Conservation (phyloP, 2,113 vertebrate genomes). For the Pagrus major region DNA sequence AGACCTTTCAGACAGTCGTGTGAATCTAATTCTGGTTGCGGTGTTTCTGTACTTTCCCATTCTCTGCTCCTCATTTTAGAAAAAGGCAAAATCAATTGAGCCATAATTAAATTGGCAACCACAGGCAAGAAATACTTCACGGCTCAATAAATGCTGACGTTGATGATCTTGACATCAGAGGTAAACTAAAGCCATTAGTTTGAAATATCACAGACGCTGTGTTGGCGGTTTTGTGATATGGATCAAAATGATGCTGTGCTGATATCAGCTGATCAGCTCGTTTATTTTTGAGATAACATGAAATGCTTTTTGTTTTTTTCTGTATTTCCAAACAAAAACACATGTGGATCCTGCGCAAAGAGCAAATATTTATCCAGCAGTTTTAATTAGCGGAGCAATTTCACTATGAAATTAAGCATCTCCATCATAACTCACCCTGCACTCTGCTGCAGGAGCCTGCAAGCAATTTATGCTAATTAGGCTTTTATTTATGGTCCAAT, state of each 20-base stretch:
- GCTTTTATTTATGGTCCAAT: constrained; percentile 85
- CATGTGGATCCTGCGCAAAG: constrained; percentile 60
- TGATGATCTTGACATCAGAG: constrained; percentile 22
- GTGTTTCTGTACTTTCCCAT: constrained; percentile 29
- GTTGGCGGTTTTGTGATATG: constrained; percentile 23
- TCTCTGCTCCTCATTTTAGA: constrained; percentile 37
- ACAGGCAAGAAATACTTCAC: background rate
- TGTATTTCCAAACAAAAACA: constrained; percentile 71
- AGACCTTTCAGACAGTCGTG: constrained; percentile 30
- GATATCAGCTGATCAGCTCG: background rate
- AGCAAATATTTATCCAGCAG: constrained; percentile 81
- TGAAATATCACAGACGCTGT: constrained; percentile 30
- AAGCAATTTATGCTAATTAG: constrained; percentile 88
- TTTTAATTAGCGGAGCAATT: constrained; percentile 84
- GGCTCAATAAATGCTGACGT: constrained; percentile 27
- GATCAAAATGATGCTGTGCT: constrained; percentile 22
- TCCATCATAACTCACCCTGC: constrained; percentile 78
- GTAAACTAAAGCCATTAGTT: constrained; percentile 14
- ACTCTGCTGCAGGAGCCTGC: constrained; percentile 48
- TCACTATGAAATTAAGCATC: constrained; percentile 79
- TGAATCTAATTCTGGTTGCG: constrained; percentile 33
- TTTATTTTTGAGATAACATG: constrained; percentile 19
- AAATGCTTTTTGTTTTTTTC: constrained; percentile 9
- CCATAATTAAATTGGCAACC: constrained; percentile 16
- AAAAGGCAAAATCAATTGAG: constrained; percentile 17